These are phyloP conservation scores for Mormoops blainvillei DNA, from an alignment of 2,113 vertebrate species.

Conservation along the genomic window DNA sequence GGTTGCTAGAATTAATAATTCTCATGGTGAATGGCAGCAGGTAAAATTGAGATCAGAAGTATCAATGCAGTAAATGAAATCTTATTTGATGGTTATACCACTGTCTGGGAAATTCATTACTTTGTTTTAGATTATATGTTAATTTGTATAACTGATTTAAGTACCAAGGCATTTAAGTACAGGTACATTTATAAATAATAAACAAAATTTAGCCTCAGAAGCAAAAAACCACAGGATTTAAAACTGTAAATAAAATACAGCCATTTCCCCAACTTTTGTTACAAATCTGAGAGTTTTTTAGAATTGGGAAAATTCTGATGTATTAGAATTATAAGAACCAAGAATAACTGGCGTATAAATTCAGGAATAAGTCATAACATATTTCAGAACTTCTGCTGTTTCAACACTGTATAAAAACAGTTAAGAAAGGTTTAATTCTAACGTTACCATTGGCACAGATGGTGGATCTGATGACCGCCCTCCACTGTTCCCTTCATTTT, in stretches of 20 bases:
- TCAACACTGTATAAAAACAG: background rate
- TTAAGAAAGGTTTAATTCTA: background rate
- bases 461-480: conserved; percentile 31
- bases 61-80: background rate
- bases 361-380: background rate
- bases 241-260: background rate
- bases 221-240: background rate
- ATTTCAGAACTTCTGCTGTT: background rate
- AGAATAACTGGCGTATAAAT: background rate
- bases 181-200: background rate
- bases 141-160: background rate
- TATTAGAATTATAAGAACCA: background rate
- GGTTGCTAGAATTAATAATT: background rate
- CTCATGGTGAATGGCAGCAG: background rate
- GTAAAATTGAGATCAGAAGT: background rate
- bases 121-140: background rate
- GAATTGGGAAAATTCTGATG: background rate
- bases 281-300: background rate
- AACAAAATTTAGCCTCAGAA: background rate
- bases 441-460: conserved; percentile 73
- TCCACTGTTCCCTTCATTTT: background rate
- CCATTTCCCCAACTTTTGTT: background rate
- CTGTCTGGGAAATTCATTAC: background rate
- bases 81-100: background rate
- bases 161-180: background rate